Evolutionary conservation across 1,140 invertebrate species (phyloP).

Genomic region (Platorchestia sp.): DNA sequence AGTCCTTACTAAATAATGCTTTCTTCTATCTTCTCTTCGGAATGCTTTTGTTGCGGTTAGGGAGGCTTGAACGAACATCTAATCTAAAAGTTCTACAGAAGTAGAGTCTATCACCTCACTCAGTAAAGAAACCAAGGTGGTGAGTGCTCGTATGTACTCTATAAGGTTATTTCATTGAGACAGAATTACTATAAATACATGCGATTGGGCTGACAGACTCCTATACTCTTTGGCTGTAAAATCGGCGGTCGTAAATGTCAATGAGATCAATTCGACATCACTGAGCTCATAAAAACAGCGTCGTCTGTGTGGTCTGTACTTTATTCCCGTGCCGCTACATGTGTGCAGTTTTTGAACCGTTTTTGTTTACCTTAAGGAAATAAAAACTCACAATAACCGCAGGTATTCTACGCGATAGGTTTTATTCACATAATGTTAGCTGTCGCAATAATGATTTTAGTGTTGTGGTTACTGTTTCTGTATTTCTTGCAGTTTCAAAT

Average conservation of each 20-base stretch:
- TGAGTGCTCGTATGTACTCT: background rate
- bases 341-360: background rate
- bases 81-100: background rate
- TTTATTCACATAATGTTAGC: background rate
- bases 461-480: background rate
- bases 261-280: background rate
- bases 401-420: background rate
- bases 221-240: background rate
- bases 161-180: background rate
- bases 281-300: background rate
- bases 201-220: background rate
- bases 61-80: too few relatives aligned
- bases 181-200: background rate
- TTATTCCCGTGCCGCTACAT: background rate
- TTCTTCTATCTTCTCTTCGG: too few relatives aligned
- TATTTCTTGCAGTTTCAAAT: background rate
- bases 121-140: background rate
- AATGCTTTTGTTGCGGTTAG: too few relatives aligned
- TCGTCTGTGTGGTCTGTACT: background rate
- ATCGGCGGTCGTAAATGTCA: background rate
- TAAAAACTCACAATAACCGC: background rate
- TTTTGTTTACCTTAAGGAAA: background rate
- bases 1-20: too few relatives aligned
- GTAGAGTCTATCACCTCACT: background rate
- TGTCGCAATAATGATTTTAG: background rate